Conservation (phyloP, 2,113 vertebrate species). For the Alligator mississippiensis region DNA sequence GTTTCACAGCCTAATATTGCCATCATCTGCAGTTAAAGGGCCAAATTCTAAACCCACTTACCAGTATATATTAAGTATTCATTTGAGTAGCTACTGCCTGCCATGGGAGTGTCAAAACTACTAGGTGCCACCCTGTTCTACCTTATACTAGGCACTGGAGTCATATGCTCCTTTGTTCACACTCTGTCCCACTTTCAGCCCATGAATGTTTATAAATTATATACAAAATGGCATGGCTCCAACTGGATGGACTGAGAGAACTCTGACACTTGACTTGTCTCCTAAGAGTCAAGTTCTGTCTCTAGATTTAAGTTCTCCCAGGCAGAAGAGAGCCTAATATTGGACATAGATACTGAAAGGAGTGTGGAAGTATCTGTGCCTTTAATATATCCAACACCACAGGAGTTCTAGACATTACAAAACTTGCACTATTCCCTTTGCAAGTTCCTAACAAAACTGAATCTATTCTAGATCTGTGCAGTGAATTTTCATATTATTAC, state of each 20-base stretch:
- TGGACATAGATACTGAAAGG: not conserved
- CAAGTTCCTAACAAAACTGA: not conserved
- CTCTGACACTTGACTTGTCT: too few relatives aligned
- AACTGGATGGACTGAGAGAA: too few relatives aligned
- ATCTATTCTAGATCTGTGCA: not conserved
- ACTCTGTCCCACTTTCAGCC: not conserved
- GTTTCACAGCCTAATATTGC: not conserved
- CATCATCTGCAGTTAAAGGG: not conserved
- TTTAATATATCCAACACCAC: not conserved
- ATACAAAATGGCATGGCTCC: not conserved
- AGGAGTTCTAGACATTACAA: not conserved
- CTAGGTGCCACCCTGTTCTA: not conserved
- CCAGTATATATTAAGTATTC: conserved; percentile 23
- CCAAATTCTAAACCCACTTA: conserved; percentile 10
- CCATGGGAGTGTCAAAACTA: not conserved
- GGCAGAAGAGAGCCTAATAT: not conserved
- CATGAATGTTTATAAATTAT: conserved; percentile 25
- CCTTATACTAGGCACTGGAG: too few relatives aligned
- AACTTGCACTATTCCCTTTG: conserved; percentile 10
- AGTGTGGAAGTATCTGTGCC: not conserved
- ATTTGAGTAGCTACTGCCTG: conserved; percentile 25
- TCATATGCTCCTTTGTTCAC: too few relatives aligned
- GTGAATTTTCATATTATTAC: conserved; percentile 7
- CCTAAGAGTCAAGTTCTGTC: too few relatives aligned
- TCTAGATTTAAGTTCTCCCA: too few relatives aligned